Conservation (phyloP, 2,113 vertebrate genomes). For the Ptilorrhoa leucosticta region DNA sequence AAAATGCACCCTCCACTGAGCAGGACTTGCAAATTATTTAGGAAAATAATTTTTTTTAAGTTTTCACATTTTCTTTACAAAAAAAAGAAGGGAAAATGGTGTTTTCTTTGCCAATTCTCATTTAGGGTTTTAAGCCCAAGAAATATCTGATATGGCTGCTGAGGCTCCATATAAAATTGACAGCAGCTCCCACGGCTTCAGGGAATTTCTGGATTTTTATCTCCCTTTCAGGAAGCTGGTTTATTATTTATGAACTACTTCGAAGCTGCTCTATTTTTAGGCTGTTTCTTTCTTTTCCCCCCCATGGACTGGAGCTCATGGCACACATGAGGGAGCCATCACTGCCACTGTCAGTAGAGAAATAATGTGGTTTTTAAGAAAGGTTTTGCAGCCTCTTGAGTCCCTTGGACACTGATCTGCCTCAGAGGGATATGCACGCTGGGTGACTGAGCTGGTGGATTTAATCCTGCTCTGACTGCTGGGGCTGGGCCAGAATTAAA, state of each 20-base stretch:
- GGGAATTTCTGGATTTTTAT: neutral
- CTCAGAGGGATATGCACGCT: neutral
- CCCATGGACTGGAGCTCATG: neutral
- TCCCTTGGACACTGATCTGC: neutral
- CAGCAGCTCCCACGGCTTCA: neutral
- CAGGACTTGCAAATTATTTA: neutral
- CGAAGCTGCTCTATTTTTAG: conserved; percentile 32
- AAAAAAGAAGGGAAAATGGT: neutral
- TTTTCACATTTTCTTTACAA: neutral
- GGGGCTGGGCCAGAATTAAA: neutral
- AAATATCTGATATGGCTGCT: neutral
- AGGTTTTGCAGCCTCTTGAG: neutral
- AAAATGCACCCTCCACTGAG: neutral
- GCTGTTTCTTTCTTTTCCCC: neutral
- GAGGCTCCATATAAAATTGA: neutral
- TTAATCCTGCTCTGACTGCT: neutral
- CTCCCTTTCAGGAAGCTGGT: neutral
- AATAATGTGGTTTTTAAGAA: neutral
- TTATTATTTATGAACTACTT: conserved; percentile 56
- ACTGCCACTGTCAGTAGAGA: neutral
- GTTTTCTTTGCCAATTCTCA: neutral
- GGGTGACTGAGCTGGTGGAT: neutral
- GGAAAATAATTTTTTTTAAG: fast-evolving
- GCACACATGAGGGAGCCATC: neutral
- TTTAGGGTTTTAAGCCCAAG: neutral